These are phyloP conservation scores for Luscinia luscinia DNA, from an alignment of 2,797 vertebrate genomes.

Conservation along the genomic window DNA sequence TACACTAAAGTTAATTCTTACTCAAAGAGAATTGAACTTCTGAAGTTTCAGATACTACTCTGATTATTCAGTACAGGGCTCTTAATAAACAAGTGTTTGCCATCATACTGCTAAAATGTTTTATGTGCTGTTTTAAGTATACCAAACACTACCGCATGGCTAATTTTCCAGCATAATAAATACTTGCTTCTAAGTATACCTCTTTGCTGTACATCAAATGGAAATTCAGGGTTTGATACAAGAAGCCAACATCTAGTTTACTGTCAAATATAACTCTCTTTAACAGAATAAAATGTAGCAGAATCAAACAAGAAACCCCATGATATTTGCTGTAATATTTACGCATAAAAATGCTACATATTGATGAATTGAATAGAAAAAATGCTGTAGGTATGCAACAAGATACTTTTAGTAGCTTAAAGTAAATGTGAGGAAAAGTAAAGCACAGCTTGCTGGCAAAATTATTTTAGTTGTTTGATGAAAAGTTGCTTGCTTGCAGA, in stretches of 20 bases:
- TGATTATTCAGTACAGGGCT: neutral
- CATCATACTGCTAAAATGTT: neutral
- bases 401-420: neutral
- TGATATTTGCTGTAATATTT: neutral
- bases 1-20: neutral
- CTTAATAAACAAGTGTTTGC: neutral
- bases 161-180: neutral
- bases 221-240: neutral
- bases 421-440: neutral
- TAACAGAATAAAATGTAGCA: neutral
- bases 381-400: neutral
- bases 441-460: neutral
- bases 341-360: neutral
- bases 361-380: neutral
- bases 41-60: neutral
- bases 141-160: neutral
- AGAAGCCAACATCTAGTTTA: neutral
- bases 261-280: neutral
- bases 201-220: neutral
- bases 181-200: neutral
- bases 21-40: neutral
- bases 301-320: neutral
- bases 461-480: neutral
- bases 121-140: neutral
- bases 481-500: neutral